Evolutionary conservation across 2,797 vertebrate species (phyloP).

Genomic region (Rhabdomys pumilio): DNA sequence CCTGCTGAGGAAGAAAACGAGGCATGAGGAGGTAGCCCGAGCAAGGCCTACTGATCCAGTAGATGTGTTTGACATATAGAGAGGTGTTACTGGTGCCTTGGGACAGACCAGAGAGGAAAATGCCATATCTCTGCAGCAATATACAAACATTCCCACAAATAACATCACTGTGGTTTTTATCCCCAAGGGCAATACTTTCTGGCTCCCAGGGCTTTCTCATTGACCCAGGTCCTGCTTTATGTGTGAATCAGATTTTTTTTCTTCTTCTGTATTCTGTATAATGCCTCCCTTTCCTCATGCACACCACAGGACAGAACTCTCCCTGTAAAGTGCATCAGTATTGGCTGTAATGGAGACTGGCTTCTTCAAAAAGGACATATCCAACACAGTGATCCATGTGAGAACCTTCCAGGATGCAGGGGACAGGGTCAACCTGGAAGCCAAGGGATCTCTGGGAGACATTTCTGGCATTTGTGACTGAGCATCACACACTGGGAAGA

Average conservation of each 20-base stretch:
- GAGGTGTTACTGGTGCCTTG: neutral
- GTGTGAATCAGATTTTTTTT: neutral
- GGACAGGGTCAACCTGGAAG: too few relatives aligned
- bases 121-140: neutral
- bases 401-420: neutral
- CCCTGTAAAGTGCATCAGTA: constrained; percentile 40
- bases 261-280: neutral
- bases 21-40: accelerated
- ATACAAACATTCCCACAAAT: neutral
- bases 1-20: neutral
- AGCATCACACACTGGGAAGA: neutral
- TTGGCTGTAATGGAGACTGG: constrained; percentile 84
- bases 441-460: neutral
- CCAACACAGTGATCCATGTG: accelerated
- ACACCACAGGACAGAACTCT: constrained; percentile 66
- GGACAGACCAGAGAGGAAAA: neutral
- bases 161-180: neutral
- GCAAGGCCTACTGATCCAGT: neutral
- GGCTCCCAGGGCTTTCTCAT: neutral
- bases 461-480: constrained; percentile 78
- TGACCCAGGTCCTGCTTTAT: neutral
- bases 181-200: neutral
- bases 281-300: neutral
- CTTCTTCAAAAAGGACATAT: constrained; percentile 60
- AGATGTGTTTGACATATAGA: neutral